Conservation (phyloP, 2,888 invertebrate genomes). For the Euplagia quadripunctaria region DNA sequence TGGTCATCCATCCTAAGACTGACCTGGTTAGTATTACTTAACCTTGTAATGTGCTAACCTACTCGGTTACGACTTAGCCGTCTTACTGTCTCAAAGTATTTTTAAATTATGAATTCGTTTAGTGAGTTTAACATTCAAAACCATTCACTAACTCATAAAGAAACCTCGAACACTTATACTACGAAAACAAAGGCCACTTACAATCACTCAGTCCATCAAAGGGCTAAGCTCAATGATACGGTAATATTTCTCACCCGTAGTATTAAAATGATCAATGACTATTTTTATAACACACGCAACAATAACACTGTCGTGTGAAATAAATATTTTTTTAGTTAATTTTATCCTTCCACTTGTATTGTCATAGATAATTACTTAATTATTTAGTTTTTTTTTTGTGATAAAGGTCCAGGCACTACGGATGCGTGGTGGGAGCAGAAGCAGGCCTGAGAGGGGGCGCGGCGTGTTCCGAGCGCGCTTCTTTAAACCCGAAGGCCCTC, state of each 20-base stretch:
- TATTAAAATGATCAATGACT: slow-evolving; percentile 39
- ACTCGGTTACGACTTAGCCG: too few relatives aligned
- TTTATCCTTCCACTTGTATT: slow-evolving; percentile 36
- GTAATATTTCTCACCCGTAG: slow-evolving; percentile 35
- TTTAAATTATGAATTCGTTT: not conserved
- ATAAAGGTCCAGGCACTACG: not conserved
- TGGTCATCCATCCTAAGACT: too few relatives aligned
- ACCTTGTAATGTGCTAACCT: too few relatives aligned
- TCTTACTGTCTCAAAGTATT: not conserved
- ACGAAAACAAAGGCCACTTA: not conserved
- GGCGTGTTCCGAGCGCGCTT: too few relatives aligned
- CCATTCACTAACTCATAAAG: not conserved
- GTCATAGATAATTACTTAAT: slow-evolving; percentile 35
- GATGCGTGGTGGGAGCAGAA: not conserved
- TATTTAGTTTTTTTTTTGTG: slow-evolving; percentile 26
- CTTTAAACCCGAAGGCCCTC: too few relatives aligned
- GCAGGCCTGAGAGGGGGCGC: too few relatives aligned
- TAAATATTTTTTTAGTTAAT: slow-evolving; percentile 25
- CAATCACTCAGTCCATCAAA: not conserved
- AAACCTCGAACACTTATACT: not conserved
- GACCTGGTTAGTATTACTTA: too few relatives aligned
- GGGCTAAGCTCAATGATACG: slow-evolving; percentile 6
- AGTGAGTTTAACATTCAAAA: not conserved
- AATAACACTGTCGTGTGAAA: slow-evolving; percentile 43
- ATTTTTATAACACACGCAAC: slow-evolving; percentile 27